Percentiles rank a stretch among this genome's conserved stretches.
Evolutionary conservation across 2,113 vertebrate species (phyloP).

Genomic region (Bambusicola thoracicus): DNA sequence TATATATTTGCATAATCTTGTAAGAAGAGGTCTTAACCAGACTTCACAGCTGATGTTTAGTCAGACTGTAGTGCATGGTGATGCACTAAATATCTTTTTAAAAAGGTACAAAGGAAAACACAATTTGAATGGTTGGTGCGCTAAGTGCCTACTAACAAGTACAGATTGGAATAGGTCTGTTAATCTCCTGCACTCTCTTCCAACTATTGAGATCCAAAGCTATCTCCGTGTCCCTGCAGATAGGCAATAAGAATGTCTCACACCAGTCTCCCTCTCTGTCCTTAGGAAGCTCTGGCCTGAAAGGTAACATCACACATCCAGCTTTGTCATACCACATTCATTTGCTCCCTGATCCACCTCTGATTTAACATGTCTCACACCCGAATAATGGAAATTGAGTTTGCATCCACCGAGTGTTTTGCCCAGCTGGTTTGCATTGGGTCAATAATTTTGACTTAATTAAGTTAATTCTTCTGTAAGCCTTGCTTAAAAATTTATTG

Average conservation of each 20-base stretch:
- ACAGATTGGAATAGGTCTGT: neutral
- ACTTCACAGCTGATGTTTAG: neutral
- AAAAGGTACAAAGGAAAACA: neutral
- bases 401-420: neutral
- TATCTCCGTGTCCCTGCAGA: neutral
- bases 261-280: neutral
- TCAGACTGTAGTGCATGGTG: neutral
- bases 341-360: neutral
- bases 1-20: too few relatives aligned
- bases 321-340: neutral
- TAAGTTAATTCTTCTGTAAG: neutral
- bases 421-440: neutral
- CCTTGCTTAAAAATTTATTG: neutral
- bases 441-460: neutral
- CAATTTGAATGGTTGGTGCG: fast-evolving
- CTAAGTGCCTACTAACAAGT: neutral
- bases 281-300: neutral
- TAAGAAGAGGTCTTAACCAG: neutral
- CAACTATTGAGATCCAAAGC: neutral
- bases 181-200: neutral
- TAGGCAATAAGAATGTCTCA: neutral
- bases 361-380: neutral
- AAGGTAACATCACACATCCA: fast-evolving
- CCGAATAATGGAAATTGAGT: neutral
- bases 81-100: neutral